Evolutionary conservation across 2,888 invertebrate species (phyloP), one percentile per base, ranked within the genome.

Genomic region (Thelaira solivaga): DNA sequence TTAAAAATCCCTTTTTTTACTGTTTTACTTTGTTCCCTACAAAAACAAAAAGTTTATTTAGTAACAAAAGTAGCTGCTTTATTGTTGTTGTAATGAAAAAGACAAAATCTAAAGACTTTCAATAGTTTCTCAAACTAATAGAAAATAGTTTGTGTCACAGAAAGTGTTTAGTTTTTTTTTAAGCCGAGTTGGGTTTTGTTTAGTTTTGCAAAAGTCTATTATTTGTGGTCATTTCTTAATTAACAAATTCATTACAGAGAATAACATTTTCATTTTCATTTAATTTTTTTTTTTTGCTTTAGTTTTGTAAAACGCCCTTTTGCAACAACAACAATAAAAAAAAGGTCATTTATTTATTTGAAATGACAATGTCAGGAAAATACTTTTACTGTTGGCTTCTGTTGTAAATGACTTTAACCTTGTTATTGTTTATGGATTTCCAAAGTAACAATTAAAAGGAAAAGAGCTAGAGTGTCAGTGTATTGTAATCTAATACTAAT

Each of bases 401-500:
- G 10, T 24, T 34, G 45, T 34, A 57, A 71, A 51, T 45, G 71
- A 59, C 41, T 65, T 71, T 45, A 71, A 65, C 43, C 59, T 59
- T 59, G 57, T 49, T 34, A 16, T 31, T 41, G 36, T 39, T 49
- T 57, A 34, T 39, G n/a, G 57, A 53, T 59, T 36, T 61, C 8
- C 18, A 45, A n/a, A 20, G 4, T 7, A 34, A 16, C 1, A 20
- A 20, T 24, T 45, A 24, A 34, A 67, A 49, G 45, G 20, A 26
- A 18, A 2, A 6, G n/a, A 29, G 20, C 11, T 51, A 45, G 45
- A 59, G n/a, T n/a, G n/a, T n/a, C n/a, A n/a, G n/a, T n/a, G n/a
- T 29, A 53, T 39, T 51, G 76, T 65, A 76, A 76, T 71, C 43
- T 29, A 36, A 76, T 71, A 76, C 76, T 76, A 76, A 76, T 76